Evolutionary conservation across 2,888 invertebrate species (phyloP).

Genomic region (Neuroscelio doddi): DNA sequence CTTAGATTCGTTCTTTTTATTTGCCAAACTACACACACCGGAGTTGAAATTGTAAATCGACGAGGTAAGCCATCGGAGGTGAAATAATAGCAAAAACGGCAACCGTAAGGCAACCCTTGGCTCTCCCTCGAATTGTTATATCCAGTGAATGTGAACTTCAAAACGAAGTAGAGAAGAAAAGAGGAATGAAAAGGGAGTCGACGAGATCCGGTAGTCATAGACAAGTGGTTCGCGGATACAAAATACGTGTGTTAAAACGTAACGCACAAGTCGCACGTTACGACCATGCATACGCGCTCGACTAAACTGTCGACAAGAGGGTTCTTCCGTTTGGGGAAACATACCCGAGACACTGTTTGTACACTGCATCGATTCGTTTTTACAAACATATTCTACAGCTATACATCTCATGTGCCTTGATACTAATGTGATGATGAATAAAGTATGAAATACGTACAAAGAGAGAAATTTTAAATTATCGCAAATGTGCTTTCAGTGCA

Average conservation of each 20-base stretch:
- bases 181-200: slow-evolving; percentile 38
- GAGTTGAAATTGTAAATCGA: background rate
- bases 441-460: slow-evolving; percentile 27
- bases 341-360: slow-evolving; percentile 43
- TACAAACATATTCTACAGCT: slow-evolving; percentile 12
- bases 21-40: background rate
- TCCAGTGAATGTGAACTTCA: slow-evolving; percentile 40
- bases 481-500: too few relatives aligned
- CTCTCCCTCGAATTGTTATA: slow-evolving; percentile 38
- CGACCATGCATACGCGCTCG: slow-evolving; percentile 45
- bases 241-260: slow-evolving; percentile 42
- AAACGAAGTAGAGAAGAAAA: slow-evolving; percentile 35
- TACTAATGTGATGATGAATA: slow-evolving; percentile 23
- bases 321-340: slow-evolving; percentile 49
- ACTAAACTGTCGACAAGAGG: slow-evolving; percentile 45
- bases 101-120: slow-evolving; percentile 30
- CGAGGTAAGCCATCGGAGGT: background rate
- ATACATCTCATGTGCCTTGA: slow-evolving; percentile 5
- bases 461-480: slow-evolving; percentile 30
- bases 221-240: slow-evolving; percentile 36
- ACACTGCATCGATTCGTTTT: slow-evolving; percentile 45
- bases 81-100: slow-evolving; percentile 16
- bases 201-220: slow-evolving; percentile 35
- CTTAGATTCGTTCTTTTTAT: background rate
- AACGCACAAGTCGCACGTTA: slow-evolving; percentile 35